Base-by-base conservation (phyloP, 1,140 invertebrate species). In the Mizuhopecten yessoensis region DNA sequence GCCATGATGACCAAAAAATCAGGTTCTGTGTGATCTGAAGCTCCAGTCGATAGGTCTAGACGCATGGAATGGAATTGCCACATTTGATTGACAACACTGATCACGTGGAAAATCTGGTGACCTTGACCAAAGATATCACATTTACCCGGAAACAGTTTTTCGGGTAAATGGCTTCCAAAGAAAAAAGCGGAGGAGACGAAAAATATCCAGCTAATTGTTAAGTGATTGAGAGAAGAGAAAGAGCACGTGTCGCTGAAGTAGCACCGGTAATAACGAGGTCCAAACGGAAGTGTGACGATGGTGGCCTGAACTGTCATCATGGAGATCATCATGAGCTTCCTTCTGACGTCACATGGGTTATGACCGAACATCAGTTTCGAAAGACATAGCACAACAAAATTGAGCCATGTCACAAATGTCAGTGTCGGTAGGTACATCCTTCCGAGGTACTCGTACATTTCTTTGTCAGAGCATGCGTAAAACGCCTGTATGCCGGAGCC, bases 81-180 rank as follows among this genome's bases (percentile, higher is more conserved):
- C 87, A 95, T 92, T 88, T 96, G 96, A 10, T 95, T 96, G 20
- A 96, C 33, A 34, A 96, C 94, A 11, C 95, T 95, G n/a, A 95
- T 89, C 15, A 97, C 92, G 90, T 97, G 97, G 86, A 97, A 96
- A n/a, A 96, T 93, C 87, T 97, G 96, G 93, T 97, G 97, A 20
- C 96, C 96, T 88, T 97, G 96, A 0, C 97, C 97, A 15, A 97
- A 86, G 86, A 96, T 94, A 90, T 97, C 97, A 93, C 96, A 97
- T 75, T 94, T 94, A 20, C 97, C 97, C 0, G 97, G 97, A 23
- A 93, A 95, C 34, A 96, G 93, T 34, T 95, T 93, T 90, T 97
- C 97, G 5, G 97, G 97, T 36, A 96, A 75, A 92, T 97, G 96
- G 20, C 95, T 95, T 0, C 94, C 94, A 92, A 97, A 97, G 89